phyloP scores from a whole-genome alignment of 35 echinoderm and acorn worm genomes.

The Ptychodera flava region DNA sequence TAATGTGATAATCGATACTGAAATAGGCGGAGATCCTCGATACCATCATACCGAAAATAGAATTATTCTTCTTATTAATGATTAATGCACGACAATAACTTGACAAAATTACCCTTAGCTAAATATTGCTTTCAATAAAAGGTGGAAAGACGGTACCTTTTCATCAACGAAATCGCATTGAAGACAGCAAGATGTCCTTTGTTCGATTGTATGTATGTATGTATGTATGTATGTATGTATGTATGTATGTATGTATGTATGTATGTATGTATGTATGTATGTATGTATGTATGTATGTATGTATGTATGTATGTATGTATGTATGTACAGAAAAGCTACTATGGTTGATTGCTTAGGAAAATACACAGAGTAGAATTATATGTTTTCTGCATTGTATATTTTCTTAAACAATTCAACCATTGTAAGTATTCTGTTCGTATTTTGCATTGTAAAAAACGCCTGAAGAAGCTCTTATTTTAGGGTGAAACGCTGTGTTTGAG shows the following conservation, averaged over 20 bases:
- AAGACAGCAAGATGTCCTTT: too few species aligned
- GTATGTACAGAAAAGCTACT: not conserved
- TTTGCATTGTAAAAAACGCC: not conserved
- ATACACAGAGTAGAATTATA: not conserved
- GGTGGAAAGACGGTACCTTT: too few species aligned
- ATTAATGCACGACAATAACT: too few species aligned
- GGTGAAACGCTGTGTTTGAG: too few species aligned
- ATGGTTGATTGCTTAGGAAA: not conserved
- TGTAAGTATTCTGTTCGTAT: not conserved
- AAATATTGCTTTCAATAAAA: too few species aligned
- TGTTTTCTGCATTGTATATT: not conserved
- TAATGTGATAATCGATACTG: too few species aligned
- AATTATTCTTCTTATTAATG: too few species aligned
- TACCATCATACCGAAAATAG: too few species aligned
- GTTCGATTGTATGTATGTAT: not conserved
- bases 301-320: not conserved
- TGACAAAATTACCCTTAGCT: too few species aligned
- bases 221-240: slow-evolving; percentile 2
- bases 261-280: not conserved
- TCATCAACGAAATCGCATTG: too few species aligned
- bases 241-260: not conserved
- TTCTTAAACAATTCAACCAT: not conserved
- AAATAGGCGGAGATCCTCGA: too few species aligned
- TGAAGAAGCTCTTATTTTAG: not conserved
- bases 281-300: not conserved